Evolutionary conservation across 2,888 invertebrate species (phyloP), one percentile per base, ranked within the genome.

Genomic region (Nomada lathburiana): DNA sequence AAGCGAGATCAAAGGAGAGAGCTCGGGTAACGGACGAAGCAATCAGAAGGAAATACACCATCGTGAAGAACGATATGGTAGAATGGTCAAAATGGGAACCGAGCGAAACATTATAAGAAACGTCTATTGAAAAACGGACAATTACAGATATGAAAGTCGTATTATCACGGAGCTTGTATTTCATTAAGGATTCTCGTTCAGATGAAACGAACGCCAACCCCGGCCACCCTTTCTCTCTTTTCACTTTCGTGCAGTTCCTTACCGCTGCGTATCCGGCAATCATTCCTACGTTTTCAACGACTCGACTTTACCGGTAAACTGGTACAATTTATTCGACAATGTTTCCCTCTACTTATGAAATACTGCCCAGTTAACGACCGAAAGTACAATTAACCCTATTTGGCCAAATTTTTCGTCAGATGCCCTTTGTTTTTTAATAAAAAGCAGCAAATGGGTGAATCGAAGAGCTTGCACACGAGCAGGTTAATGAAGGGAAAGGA

Each of bases 1-100:
- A 50, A 60, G 53, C 26, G 36, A 42, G 80, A 80, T 72, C 72
- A 79, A 72, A 80, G 80, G 47, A 16, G 60, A 44, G 44, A 10
- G 50, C 52, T 57, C 16, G 60, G 52, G 53, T 78, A 63, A 63
- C 65, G 57, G 16, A 13, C 13, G 26, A 68, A 50, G 53, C 64
- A 79, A 64, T 79, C 64, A 60, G 52, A 57, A 20, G 73, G 44
- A 73, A 65, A 74, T 50, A 68, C 10, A 42, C 42, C 11, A 26
- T 42, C 23, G n/a, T 2, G 13, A 20, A 20, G 50, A 42, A 55
- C 11, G 26, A 1, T 20, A 36, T n/a, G 29, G 10, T 36, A 36
- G 36, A 36, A 36, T 36, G 1, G 11, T 20, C 0, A 57, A 44
- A 55, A 18, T 29, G 42, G 16, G 57, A 47, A 29, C 10, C 18